Conservation (phyloP, 2,113 vertebrate species). For the Lontra canadensis region DNA sequence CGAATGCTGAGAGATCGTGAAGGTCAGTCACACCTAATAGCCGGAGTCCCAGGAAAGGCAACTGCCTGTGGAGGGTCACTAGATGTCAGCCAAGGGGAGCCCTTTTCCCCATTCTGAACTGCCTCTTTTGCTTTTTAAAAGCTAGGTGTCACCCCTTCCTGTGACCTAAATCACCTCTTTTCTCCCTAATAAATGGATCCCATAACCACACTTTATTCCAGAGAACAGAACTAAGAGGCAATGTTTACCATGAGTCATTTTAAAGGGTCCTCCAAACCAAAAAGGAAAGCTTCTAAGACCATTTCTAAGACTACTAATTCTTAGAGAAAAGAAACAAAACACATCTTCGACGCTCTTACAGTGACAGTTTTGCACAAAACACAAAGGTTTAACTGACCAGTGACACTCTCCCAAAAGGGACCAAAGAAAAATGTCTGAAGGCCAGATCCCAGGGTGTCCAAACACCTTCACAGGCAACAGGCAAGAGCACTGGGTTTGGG, state of each 20-base stretch:
- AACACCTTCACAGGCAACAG: background rate
- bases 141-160: background rate
- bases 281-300: background rate
- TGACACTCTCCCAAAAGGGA: background rate
- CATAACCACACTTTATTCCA: background rate
- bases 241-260: background rate
- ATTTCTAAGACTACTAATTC: background rate
- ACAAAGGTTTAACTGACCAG: background rate
- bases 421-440: background rate
- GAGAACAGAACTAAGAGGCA: background rate
- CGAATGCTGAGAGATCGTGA: background rate
- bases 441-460: background rate
- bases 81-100: background rate
- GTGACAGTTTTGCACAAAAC: background rate
- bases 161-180: background rate
- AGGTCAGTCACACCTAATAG: rapidly evolving
- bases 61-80: background rate
- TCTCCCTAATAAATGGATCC: background rate
- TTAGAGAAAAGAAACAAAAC: background rate
- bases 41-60: background rate
- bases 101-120: background rate
- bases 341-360: background rate
- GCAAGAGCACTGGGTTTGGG: no score
- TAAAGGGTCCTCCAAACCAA: background rate
- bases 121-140: background rate